phyloP scores from a whole-genome alignment of 2,113 vertebrate species.

The Prionailurus bengalensis region DNA sequence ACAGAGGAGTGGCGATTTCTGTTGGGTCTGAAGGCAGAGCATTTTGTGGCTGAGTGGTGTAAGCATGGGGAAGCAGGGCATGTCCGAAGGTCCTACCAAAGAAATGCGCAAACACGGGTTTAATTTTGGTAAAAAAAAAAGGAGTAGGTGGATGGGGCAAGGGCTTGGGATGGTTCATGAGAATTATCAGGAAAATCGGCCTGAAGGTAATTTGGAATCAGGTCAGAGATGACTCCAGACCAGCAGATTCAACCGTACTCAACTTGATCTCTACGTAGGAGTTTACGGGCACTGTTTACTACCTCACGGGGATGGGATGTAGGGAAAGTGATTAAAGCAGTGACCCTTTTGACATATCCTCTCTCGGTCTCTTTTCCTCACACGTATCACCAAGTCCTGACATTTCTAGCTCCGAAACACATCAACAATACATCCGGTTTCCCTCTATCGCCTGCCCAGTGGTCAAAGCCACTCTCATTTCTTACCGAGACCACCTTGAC shows the following conservation, averaged over 20 bases:
- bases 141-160: background rate
- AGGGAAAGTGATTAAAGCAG: accelerated
- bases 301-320: accelerated
- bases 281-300: accelerated
- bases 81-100: background rate
- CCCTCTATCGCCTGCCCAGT: accelerated
- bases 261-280: background rate
- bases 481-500: accelerated
- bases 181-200: background rate
- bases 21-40: background rate
- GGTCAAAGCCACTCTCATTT: background rate
- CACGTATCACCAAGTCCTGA: background rate
- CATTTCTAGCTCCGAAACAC: background rate
- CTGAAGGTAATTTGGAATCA: background rate
- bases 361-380: background rate
- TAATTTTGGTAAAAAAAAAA: background rate
- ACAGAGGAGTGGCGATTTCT: background rate
- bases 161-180: background rate
- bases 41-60: accelerated
- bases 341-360: background rate
- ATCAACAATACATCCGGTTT: accelerated
- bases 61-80: background rate
- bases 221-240: background rate
- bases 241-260: background rate
- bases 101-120: background rate